phyloP scores from a whole-genome alignment of 2,888 invertebrate species.

The Anarsia innoxiella region DNA sequence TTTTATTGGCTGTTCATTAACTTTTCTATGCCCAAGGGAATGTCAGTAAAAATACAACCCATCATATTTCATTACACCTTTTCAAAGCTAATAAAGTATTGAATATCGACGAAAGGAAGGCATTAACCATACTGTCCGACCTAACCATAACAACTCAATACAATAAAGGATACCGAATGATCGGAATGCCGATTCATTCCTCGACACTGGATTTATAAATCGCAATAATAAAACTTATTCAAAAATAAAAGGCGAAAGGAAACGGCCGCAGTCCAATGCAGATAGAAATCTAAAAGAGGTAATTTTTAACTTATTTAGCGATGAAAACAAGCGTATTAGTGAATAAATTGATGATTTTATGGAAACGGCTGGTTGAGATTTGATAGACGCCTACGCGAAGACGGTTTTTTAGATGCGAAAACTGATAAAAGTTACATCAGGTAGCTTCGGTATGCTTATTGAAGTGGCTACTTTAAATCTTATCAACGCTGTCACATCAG shows the following conservation, averaged over 20 bases:
- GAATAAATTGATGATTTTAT: constrained; percentile 45
- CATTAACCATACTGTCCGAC: constrained; percentile 7
- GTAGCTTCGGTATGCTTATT: constrained; percentile 10
- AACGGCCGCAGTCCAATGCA: constrained; percentile 27
- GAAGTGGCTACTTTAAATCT: constrained; percentile 1
- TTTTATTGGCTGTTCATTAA: too few relatives aligned
- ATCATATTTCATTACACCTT: constrained; percentile 7
- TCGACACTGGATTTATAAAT: constrained; percentile 35
- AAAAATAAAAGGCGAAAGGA: constrained; percentile 36
- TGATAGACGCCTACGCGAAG: constrained; percentile 18
- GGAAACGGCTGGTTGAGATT: constrained; percentile 30
- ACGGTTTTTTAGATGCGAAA: constrained; percentile 21
- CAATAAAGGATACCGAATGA: constrained; percentile 35
- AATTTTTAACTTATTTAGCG: constrained; percentile 45
- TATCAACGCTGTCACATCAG: neutral
- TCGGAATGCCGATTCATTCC: constrained; percentile 39
- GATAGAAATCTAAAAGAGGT: constrained; percentile 43
- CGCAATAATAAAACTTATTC: constrained; percentile 44
- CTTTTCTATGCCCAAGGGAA: too few relatives aligned
- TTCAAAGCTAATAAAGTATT: constrained; percentile 10
- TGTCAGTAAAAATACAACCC: constrained; percentile 1
- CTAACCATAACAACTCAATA: constrained; percentile 30
- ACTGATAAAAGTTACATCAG: constrained; percentile 26
- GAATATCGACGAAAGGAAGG: constrained; percentile 9
- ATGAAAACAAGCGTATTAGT: constrained; percentile 42